Percentiles rank a stretch among this genome's conserved stretches.
Conservation (phyloP, 2,888 invertebrate species). For the Volucella inanis region DNA sequence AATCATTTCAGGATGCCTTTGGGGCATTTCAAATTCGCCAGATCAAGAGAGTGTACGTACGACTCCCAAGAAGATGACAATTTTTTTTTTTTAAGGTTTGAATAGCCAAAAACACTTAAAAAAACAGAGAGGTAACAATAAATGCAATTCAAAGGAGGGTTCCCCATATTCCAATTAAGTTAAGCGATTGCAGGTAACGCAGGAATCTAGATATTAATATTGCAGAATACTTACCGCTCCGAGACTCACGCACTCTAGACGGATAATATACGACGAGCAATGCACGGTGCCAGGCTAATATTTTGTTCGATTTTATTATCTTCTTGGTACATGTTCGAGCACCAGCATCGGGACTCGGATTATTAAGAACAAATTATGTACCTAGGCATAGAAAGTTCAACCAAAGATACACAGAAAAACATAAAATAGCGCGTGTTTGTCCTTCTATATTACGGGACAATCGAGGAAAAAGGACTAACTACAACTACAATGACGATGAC, state of each 20-base stretch:
- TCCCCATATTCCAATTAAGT: slow-evolving; percentile 50
- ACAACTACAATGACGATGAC: slow-evolving; percentile 24
- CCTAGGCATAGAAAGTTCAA: slow-evolving; percentile 51
- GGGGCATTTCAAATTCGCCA: slow-evolving; percentile 39
- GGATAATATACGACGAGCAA: slow-evolving; percentile 33
- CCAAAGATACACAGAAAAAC: neutral
- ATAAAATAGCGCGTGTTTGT: neutral
- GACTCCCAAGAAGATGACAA: slow-evolving; percentile 5
- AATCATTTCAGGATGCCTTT: slow-evolving; percentile 43
- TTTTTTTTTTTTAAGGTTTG: neutral
- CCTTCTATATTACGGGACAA: slow-evolving; percentile 55
- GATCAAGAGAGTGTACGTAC: neutral
- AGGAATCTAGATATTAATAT: slow-evolving; percentile 71
- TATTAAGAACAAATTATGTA: slow-evolving; percentile 70
- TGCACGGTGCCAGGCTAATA: slow-evolving; percentile 49
- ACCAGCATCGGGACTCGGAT: slow-evolving; percentile 50
- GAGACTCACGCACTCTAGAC: slow-evolving; percentile 44
- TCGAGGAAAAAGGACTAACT: slow-evolving; percentile 68
- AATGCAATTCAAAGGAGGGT: slow-evolving; percentile 15
- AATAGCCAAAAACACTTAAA: slow-evolving; percentile 39
- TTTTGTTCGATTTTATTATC: slow-evolving; percentile 69
- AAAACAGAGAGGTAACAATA: slow-evolving; percentile 17
- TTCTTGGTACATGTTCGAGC: slow-evolving; percentile 25
- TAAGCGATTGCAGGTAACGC: slow-evolving; percentile 70
- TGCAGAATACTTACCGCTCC: slow-evolving; percentile 38